Conservation (phyloP, 1,140 invertebrate genomes). For the Gryon sp. region DNA sequence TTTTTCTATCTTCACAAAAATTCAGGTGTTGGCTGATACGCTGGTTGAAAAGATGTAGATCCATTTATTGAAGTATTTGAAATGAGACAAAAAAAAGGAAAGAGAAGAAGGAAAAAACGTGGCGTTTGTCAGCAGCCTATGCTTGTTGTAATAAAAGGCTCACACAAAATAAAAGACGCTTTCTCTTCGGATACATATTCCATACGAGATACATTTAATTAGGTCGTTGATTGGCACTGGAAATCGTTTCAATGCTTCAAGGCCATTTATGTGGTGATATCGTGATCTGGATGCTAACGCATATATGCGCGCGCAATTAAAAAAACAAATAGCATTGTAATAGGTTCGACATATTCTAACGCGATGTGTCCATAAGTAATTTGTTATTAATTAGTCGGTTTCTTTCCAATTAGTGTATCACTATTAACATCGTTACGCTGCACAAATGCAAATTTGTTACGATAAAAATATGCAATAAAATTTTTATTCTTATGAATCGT, state of each 20-base stretch:
- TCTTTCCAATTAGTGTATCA: background rate
- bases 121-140: slow-evolving; percentile 36
- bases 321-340: slow-evolving; percentile 31
- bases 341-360: background rate
- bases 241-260: slow-evolving; percentile 64
- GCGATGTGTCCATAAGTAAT: slow-evolving; percentile 1
- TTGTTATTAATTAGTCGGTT: slow-evolving; percentile 12
- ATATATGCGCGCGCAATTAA: slow-evolving; percentile 37
- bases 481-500: slow-evolving; percentile 28
- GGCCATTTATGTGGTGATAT: slow-evolving; percentile 66
- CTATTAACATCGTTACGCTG: background rate
- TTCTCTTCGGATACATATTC: slow-evolving; percentile 47
- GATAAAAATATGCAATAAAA: slow-evolving; percentile 13
- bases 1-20: too few species aligned
- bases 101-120: slow-evolving; percentile 14
- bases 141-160: slow-evolving; percentile 39
- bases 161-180: slow-evolving; percentile 45
- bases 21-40: too few species aligned
- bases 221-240: slow-evolving; percentile 62
- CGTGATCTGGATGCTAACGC: slow-evolving; percentile 50
- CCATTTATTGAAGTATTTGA: slow-evolving; percentile 7
- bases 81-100: slow-evolving; percentile 17
- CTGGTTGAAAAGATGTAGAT: slow-evolving; percentile 5
- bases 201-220: slow-evolving; percentile 63
- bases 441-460: slow-evolving; percentile 10